Base-by-base conservation (phyloP, 2,113 vertebrate genomes). In the Rhinolophus ferrumequinum region DNA sequence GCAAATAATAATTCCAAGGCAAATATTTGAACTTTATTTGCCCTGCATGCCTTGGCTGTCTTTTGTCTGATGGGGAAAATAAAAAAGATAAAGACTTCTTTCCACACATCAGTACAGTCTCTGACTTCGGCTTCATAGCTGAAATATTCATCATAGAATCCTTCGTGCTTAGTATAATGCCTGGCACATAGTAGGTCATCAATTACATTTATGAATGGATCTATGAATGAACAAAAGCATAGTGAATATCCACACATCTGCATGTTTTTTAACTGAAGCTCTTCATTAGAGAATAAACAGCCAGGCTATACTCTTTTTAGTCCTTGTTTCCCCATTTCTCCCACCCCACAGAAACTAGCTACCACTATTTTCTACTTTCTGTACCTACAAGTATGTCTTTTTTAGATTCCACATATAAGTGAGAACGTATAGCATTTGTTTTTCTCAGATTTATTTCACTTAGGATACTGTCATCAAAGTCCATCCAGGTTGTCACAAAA, bases 11-110 rank as follows among this genome's bases (percentile, higher is more conserved):
- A 91, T 88, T 75, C 58, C 52, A 90, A 80, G 62, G 24, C 18
- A 88, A 82, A 83, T 44, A 94, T 64, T 80, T 96, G 76, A 80
- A 69, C 44, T 90, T 62, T 56, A 33, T 75, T 94, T 95, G 69
- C 35, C 33, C 14, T n/a, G 89, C 24, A 50, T 44, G 44, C 8
- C 35, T 94, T 90, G 70, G 58, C 70, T 89, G 8, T 75, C 22
- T 5, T 64, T 94, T 86, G 13, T 75, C 26, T 84, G 41, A 90
- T 62, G 26, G 35, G 14, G 9, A 75, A n/a, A 86, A 90, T 4
- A 56, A 64, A 73, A 47, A 70, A 44, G 11, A 22, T 88, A 24
- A 81, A 72, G 5, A 44, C 24, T 54, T 38, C 16, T 58, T 60
- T 64, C 10, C 60, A 89, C 5, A 69, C 8, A 30, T 60, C 15